These are phyloP conservation scores for Meiosimyza platycephala DNA, from an alignment of 2,888 invertebrate species.

Conservation along the genomic window DNA sequence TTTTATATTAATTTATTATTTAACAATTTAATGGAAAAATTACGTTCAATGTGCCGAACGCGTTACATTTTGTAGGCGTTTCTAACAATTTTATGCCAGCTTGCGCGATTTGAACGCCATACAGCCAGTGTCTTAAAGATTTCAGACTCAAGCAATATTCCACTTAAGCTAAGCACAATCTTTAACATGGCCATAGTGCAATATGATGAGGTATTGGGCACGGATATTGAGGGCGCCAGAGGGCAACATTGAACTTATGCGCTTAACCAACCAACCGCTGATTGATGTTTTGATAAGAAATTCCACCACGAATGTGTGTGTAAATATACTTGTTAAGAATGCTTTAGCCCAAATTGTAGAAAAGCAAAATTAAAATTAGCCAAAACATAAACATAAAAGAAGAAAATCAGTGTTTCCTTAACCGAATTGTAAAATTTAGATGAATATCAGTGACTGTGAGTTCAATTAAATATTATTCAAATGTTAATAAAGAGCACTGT, in stretches of 20 bases:
- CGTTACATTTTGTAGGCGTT: slow-evolving; percentile 57
- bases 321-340: too few relatives aligned
- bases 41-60: slow-evolving; percentile 15
- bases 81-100: slow-evolving; percentile 62
- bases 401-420: too few relatives aligned
- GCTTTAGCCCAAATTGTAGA: too few relatives aligned
- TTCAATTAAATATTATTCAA: too few relatives aligned
- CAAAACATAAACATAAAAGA: too few relatives aligned
- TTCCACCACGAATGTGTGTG: too few relatives aligned
- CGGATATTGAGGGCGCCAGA: slow-evolving; percentile 5
- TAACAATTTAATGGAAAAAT: slow-evolving; percentile 62
- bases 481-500: too few relatives aligned
- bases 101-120: slow-evolving; percentile 15
- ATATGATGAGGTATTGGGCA: not conserved
- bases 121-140: not conserved
- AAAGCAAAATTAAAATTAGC: too few relatives aligned
- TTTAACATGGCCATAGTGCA: slow-evolving; percentile 54
- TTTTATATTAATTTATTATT: slow-evolving; percentile 59
- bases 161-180: slow-evolving; percentile 60
- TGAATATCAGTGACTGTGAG: too few relatives aligned
- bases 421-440: too few relatives aligned
- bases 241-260: not conserved
- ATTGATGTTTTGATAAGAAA: too few relatives aligned
- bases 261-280: too few relatives aligned
- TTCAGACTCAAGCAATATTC: slow-evolving; percentile 4